These are phyloP conservation scores for Rhea pennata DNA, from an alignment of 2,113 vertebrate species.

Conservation along the genomic window DNA sequence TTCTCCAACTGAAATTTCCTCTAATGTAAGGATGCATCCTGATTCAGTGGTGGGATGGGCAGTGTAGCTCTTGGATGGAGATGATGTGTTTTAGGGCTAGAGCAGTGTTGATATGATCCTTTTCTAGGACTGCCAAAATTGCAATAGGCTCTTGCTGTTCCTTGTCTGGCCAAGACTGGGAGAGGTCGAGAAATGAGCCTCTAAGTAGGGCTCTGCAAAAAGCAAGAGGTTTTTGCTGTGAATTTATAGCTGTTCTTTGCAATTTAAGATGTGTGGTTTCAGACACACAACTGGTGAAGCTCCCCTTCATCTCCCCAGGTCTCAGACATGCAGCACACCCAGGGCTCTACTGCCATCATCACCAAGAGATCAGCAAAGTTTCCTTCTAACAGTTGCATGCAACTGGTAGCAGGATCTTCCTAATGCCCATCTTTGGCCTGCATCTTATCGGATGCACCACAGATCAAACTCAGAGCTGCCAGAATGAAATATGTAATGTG, in stretches of 20 bases:
- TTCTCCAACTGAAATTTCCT: not conserved
- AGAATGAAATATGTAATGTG: not conserved
- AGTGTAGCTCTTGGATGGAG: not conserved
- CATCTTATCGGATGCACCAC: not conserved
- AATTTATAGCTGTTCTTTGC: not conserved
- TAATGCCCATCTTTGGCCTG: fast-evolving
- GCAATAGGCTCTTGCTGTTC: not conserved
- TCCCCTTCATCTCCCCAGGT: not conserved
- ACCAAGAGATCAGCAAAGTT: not conserved
- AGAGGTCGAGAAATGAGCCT: not conserved
- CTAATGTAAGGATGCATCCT: not conserved
- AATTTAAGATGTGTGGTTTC: not conserved
- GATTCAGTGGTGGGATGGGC: not conserved
- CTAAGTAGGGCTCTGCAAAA: not conserved
- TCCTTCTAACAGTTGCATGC: not conserved
- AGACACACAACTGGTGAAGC: not conserved
- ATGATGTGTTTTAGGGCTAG: not conserved
- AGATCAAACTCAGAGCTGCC: not conserved
- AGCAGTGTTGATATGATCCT: not conserved
- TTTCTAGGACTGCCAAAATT: not conserved
- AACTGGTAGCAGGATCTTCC: not conserved
- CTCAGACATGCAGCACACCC: not conserved
- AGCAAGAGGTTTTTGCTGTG: not conserved
- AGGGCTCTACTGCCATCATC: not conserved
- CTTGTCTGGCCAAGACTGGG: not conserved